Evolutionary conservation across 2,888 invertebrate genomes (phyloP).

Genomic region (Ophonus ardosiacus): DNA sequence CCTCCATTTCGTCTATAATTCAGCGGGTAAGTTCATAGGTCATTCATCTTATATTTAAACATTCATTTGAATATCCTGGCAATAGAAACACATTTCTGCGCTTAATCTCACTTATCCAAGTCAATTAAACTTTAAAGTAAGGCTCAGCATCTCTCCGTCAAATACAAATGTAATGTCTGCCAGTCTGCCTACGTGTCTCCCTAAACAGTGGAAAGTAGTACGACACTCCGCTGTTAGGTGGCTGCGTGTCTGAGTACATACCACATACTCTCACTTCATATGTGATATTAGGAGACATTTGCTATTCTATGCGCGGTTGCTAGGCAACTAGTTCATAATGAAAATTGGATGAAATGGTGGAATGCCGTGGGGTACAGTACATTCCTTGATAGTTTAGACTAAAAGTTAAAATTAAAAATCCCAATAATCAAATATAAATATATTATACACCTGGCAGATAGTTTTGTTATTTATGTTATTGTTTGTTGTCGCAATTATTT

Average conservation of each 20-base stretch:
- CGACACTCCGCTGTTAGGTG: background rate
- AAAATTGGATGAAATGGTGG: background rate
- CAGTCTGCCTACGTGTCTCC: slow-evolving; percentile 4
- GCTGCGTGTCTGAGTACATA: slow-evolving; percentile 18
- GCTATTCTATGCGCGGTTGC: slow-evolving; percentile 29
- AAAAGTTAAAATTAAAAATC: no score
- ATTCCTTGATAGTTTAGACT: background rate
- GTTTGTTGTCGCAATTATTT: no score
- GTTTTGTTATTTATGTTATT: no score
- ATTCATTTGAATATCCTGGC: background rate
- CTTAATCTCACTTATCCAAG: slow-evolving; percentile 29
- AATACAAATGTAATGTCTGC: background rate
- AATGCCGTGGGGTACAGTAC: background rate
- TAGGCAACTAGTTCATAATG: slow-evolving; percentile 24
- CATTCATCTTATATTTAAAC: slow-evolving; percentile 25
- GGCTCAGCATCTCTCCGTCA: slow-evolving; percentile 5
- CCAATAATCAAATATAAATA: no score
- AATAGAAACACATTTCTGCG: slow-evolving; percentile 17
- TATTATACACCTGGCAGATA: no score
- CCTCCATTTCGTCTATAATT: background rate
- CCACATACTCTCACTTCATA: slow-evolving; percentile 18
- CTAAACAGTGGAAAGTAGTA: slow-evolving; percentile 7
- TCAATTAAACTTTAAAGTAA: slow-evolving; percentile 35
- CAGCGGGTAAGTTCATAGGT: background rate
- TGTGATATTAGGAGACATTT: slow-evolving; percentile 37